A percentile compares a stretch with the other conserved stretches of the same genome.
Evolutionary conservation across 1,140 invertebrate genomes (phyloP).

Genomic region (Rhopalosiphum maidis): DNA sequence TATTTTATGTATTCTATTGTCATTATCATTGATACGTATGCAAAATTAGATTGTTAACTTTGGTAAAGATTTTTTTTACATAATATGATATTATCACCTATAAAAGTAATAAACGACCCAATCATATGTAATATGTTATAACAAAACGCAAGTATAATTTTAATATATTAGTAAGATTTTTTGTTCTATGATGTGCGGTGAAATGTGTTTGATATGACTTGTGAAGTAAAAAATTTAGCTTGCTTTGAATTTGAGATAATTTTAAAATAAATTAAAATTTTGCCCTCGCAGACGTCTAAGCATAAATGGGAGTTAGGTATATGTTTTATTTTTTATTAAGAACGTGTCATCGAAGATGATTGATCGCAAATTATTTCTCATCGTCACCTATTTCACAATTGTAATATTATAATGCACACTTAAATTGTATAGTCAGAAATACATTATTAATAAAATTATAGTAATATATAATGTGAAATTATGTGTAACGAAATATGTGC

Average conservation of each 20-base stretch:
- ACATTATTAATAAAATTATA: background rate
- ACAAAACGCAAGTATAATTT: background rate
- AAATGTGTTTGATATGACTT: background rate
- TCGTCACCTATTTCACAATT: too few relatives aligned
- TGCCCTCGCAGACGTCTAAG: background rate
- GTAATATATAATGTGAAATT: background rate
- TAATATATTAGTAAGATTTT: background rate
- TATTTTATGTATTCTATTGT: background rate
- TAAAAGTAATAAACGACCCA: background rate
- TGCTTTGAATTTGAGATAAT: background rate
- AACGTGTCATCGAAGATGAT: too few relatives aligned
- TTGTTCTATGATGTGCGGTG: background rate
- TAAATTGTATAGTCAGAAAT: background rate
- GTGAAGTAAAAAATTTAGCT: background rate
- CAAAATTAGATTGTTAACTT: background rate
- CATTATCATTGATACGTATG: background rate
- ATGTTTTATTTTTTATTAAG: background rate
- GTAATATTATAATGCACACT: background rate
- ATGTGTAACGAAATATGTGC: background rate
- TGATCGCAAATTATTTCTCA: background rate
- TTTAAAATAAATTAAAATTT: background rate
- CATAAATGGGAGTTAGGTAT: background rate
- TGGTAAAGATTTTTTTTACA: background rate
- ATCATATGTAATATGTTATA: background rate
- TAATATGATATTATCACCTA: background rate